Evolutionary conservation across 1,140 invertebrate genomes (phyloP).

Genomic region (Papilio helenus): DNA sequence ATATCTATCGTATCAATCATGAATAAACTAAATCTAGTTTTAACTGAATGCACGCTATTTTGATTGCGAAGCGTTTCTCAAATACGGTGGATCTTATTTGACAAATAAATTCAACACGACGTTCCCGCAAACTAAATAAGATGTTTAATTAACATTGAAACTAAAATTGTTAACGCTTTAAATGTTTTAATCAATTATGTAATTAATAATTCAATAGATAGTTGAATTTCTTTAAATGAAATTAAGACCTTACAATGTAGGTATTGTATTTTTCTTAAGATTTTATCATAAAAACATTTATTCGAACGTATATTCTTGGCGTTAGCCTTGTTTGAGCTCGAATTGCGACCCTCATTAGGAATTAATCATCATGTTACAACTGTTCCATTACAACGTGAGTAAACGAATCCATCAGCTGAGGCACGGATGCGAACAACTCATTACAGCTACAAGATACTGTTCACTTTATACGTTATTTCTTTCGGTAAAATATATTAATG

Average conservation of each 20-base stretch:
- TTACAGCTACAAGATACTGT: background rate
- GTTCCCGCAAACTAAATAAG: background rate
- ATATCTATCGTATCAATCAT: background rate
- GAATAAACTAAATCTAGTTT: background rate
- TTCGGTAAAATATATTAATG: background rate
- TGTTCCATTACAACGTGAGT: constrained; percentile 8
- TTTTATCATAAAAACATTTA: constrained; percentile 1
- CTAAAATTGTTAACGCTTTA: background rate
- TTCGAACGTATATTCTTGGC: background rate
- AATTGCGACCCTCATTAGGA: constrained; percentile 20
- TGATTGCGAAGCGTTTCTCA: constrained; percentile 1
- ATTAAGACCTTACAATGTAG: too few relatives aligned
- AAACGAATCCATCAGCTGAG: constrained; percentile 19
- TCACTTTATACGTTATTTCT: background rate
- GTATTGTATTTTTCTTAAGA: too few relatives aligned
- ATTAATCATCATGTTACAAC: constrained; percentile 12
- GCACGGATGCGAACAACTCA: constrained; percentile 15
- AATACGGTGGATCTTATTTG: constrained; percentile 3
- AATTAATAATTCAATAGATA: too few relatives aligned
- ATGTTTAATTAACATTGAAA: background rate
- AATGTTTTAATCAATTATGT: background rate
- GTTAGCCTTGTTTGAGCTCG: background rate
- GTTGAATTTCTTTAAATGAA: too few relatives aligned
- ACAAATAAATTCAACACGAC: constrained; percentile 9
- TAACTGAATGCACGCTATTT: background rate